Conservation (phyloP, 2,888 invertebrate genomes). For the Resseliella maxima region DNA sequence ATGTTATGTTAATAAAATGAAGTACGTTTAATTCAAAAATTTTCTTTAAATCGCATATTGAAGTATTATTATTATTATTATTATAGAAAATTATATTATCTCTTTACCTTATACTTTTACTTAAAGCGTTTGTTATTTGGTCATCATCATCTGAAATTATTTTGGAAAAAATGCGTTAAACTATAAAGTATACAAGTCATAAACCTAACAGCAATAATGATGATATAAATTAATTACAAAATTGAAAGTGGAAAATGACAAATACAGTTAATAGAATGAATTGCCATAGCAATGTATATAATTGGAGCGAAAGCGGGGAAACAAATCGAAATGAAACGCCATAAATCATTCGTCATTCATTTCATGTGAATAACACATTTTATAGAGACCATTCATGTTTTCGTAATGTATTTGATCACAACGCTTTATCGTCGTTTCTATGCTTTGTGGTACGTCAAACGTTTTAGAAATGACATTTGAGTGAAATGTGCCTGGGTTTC, state of each 20-base stretch:
- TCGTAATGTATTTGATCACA: background rate
- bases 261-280: background rate
- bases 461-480: slow-evolving; percentile 36
- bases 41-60: no score
- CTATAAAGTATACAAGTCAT: background rate
- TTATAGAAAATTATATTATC: background rate
- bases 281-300: background rate
- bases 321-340: slow-evolving; percentile 30
- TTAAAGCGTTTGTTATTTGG: no score
- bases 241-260: slow-evolving; percentile 9
- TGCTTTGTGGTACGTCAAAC: slow-evolving; percentile 19
- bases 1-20: no score
- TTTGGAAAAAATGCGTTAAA: background rate
- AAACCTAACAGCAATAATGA: background rate
- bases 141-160: no score
- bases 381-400: slow-evolving; percentile 50
- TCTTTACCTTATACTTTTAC: background rate
- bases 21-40: no score
- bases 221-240: slow-evolving; percentile 27
- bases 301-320: background rate
- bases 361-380: slow-evolving; percentile 41
- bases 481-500: slow-evolving; percentile 45
- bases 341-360: slow-evolving; percentile 43
- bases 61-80: no score
- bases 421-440: background rate